Percentiles rank a stretch among this genome's conserved stretches.
Conservation (phyloP, 92 coral and sea anemone species). For the Meandrina meandrites region DNA sequence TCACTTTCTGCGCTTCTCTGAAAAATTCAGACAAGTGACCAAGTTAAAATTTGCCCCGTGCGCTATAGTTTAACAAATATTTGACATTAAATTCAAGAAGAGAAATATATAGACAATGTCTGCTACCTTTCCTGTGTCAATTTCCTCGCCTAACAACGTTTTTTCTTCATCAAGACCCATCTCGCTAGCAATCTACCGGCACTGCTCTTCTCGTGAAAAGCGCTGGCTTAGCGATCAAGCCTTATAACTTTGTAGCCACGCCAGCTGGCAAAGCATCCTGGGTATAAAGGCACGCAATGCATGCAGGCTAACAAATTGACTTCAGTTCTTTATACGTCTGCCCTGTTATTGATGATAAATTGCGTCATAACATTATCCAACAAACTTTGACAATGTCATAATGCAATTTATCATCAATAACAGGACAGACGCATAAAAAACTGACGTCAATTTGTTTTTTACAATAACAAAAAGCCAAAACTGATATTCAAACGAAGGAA, state of each 20-base stretch:
- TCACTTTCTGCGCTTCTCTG: neutral
- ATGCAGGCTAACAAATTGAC: too few species aligned
- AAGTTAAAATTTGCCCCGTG: neutral
- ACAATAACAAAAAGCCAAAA: too few species aligned
- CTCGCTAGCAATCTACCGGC: constrained; percentile 6
- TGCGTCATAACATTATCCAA: too few species aligned
- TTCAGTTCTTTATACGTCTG: too few species aligned
- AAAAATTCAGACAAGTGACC: neutral
- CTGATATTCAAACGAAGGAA: too few species aligned
- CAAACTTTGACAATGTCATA: too few species aligned
- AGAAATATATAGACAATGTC: too few species aligned
- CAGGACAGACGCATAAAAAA: too few species aligned
- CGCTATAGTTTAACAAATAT: neutral
- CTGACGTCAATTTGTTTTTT: too few species aligned
- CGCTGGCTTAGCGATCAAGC: constrained; percentile 14
- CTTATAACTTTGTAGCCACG: constrained; percentile 10
- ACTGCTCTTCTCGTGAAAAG: constrained; percentile 1
- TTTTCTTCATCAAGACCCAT: constrained; percentile 85
- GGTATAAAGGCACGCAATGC: neutral
- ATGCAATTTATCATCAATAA: too few species aligned
- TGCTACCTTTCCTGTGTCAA: constrained; percentile 59
- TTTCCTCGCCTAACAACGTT: constrained; percentile 64
- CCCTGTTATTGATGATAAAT: too few species aligned
- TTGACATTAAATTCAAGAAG: neutral
- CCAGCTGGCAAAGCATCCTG: neutral